Conservation (phyloP, 2,888 invertebrate genomes). For the Rambutsinella grinnellia region DNA sequence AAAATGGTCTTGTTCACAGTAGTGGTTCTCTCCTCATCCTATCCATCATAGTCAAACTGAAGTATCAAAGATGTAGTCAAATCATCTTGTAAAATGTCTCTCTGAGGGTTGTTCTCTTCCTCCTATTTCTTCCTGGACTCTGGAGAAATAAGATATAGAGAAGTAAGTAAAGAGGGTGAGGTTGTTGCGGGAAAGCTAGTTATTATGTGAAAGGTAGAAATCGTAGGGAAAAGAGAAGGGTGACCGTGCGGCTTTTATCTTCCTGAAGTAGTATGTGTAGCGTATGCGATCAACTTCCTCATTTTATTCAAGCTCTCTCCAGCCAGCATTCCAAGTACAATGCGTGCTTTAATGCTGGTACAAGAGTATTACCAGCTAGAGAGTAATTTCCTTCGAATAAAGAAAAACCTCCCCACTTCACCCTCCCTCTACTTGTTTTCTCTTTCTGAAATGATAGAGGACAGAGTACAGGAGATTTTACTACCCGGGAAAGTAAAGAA, state of each 20-base stretch:
- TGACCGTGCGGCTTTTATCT: no score
- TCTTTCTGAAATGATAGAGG: background rate
- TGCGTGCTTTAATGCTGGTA: constrained; percentile 35
- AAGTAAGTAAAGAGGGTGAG: no score
- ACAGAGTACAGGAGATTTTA: no score
- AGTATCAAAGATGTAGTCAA: constrained; percentile 39
- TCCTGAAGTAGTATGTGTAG: background rate
- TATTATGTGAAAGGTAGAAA: no score
- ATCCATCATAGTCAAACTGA: constrained; percentile 44
- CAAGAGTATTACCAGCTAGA: constrained; percentile 46
- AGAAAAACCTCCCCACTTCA: constrained; percentile 29
- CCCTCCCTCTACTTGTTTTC: constrained; percentile 9
- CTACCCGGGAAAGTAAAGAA: constrained; percentile 20
- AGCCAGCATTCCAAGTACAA: background rate
- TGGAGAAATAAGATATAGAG: no score
- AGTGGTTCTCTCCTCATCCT: no score
- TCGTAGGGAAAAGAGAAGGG: no score
- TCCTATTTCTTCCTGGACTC: constrained; percentile 1
- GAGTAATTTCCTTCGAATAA: constrained; percentile 34
- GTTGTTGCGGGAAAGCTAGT: no score
- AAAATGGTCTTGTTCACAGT: no score
- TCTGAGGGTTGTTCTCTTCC: constrained; percentile 44
- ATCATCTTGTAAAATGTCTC: constrained; percentile 51
- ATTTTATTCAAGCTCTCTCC: no score
- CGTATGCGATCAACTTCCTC: constrained; percentile 7